Evolutionary conservation across 2,888 invertebrate species (phyloP).

Genomic region (Epistrophe grossulariae): DNA sequence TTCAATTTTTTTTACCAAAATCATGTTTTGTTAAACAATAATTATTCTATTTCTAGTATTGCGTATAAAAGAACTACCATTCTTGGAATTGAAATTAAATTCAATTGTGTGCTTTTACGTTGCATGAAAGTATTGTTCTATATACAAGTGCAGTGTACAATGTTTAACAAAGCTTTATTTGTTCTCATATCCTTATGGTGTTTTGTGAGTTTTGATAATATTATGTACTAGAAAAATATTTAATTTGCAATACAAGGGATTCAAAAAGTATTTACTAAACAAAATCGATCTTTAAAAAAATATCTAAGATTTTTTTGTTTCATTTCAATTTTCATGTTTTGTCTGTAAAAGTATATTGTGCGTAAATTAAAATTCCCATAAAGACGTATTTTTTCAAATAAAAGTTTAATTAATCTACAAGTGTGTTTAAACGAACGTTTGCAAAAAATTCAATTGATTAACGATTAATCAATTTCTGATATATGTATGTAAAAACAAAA

Average conservation of each 20-base stretch:
- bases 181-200: constrained; percentile 17
- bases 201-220: constrained; percentile 56
- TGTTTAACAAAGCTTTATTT: constrained; percentile 44
- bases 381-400: no score
- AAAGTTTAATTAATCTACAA: no score
- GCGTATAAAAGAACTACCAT: constrained; percentile 23
- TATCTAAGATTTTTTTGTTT: no score
- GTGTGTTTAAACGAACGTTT: no score
- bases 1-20: constrained; percentile 39
- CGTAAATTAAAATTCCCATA: no score
- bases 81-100: not conserved
- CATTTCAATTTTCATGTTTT: no score
- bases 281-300: no score
- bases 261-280: no score
- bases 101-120: constrained; percentile 18
- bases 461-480: no score
- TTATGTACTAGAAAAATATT: not conserved
- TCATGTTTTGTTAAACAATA: not conserved
- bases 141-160: constrained; percentile 11
- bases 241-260: not conserved
- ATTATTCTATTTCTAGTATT: not conserved
- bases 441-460: no score
- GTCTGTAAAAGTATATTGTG: no score
- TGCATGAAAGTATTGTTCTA: constrained; percentile 7
- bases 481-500: no score